Base-by-base conservation (phyloP, 2,797 vertebrate genomes). In the Distichodus sexfasciatus region DNA sequence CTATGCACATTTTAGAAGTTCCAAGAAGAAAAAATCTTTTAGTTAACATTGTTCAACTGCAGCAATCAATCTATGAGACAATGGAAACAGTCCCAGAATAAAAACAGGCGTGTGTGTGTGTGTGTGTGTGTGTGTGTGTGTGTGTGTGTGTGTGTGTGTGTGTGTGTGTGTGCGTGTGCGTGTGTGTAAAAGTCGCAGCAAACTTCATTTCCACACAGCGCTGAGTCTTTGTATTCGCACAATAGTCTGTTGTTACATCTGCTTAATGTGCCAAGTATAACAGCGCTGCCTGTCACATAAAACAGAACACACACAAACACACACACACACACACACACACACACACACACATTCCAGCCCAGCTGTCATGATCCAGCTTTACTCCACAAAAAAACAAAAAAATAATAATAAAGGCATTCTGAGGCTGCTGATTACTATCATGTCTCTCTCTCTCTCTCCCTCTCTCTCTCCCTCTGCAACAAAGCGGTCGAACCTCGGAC, bases 231-330 rank as follows among this genome's bases (percentile, higher is more conserved):
- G 33, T 50, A 21, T 31, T 33, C 48, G 46, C 41, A 74, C 65
- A 74, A 68, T 68, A 63, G 71, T 15, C 41, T 24, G 54, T 63
- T 74, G 71, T 68, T 59, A 14, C 29, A 40, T 58, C 11, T 41
- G 55, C 28, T 59, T 41, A 26, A n/a, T 58, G 21, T 40, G 51
- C 41, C 58, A 53, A 61, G 57, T 50, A 65, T 33, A 35, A 71
- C 19, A 12, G 47, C 14, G 36, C 28, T 59, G 24, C 3, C 29
- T 60, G 43, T 29, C 58, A 48, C 6, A 72, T 48, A 53, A 41
- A 61, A 59, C 48, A 58, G 67, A 44, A 24, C 33, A 38, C 31
- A 48, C n/a, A n/a, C n/a, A n/a, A n/a, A n/a, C n/a, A n/a, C n/a
- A n/a, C n/a, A n/a, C n/a, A n/a, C n/a, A n/a, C n/a, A n/a, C n/a